These are phyloP conservation scores for Drosophila sechellia DNA, from an alignment of 1,140 invertebrate species.

Conservation along the genomic window DNA sequence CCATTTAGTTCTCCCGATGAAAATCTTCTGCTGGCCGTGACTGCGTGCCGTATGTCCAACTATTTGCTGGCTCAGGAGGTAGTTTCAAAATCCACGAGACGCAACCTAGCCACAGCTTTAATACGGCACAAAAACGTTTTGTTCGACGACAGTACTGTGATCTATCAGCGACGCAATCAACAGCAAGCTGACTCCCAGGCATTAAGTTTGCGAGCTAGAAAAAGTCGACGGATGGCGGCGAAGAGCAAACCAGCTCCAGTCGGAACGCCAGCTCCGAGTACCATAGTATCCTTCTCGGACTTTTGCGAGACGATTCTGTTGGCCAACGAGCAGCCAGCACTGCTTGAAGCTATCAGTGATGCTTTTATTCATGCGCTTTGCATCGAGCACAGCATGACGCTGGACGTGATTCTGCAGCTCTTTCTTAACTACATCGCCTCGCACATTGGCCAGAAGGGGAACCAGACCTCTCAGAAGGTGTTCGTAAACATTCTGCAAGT, in stretches of 20 bases:
- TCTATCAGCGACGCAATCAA: conserved; percentile 67
- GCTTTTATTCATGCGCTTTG: conserved; percentile 80
- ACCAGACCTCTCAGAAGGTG: conserved; percentile 82
- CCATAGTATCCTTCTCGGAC: conserved; percentile 77
- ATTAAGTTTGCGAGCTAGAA: conserved; percentile 16
- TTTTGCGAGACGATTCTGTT: conserved; percentile 80
- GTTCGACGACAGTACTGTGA: conserved; percentile 76
- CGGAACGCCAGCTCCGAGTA: conserved; percentile 43
- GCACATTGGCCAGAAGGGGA: conserved; percentile 80
- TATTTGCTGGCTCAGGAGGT: conserved; percentile 77
- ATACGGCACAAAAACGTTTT: conserved; percentile 80
- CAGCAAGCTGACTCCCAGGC: conserved; percentile 17
- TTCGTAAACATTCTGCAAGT: conserved; percentile 79
- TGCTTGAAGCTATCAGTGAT: conserved; percentile 82
- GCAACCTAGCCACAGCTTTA: conserved; percentile 65
- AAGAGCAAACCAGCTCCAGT: conserved; percentile 28
- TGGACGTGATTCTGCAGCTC: conserved; percentile 74
- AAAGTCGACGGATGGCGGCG: conserved; percentile 16
- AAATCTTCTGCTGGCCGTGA: conserved; percentile 70
- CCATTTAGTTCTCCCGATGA: conserved; percentile 67
- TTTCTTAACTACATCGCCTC: conserved; percentile 82
- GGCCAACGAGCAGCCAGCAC: conserved; percentile 64
- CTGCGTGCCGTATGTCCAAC: conserved; percentile 80
- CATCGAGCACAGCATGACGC: conserved; percentile 71
- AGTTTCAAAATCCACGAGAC: conserved; percentile 60